These are phyloP conservation scores for Uria aalge DNA, from an alignment of 2,113 vertebrate species.

Conservation along the genomic window DNA sequence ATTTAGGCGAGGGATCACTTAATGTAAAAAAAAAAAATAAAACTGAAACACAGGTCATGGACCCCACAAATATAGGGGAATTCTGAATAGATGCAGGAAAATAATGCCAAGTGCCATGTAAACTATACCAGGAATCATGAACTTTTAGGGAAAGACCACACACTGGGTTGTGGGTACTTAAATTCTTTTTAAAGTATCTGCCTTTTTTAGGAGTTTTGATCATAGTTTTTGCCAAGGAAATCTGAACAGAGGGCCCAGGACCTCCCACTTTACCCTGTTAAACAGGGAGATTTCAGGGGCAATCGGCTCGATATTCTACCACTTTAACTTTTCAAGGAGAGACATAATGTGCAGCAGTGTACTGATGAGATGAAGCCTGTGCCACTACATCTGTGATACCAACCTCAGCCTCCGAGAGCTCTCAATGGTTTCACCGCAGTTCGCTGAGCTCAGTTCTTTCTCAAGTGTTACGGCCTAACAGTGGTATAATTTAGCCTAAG, in stretches of 20 bases:
- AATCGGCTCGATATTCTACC: not conserved
- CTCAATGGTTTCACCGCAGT: not conserved
- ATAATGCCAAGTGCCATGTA: not conserved
- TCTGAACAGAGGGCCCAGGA: not conserved
- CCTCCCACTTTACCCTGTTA: not conserved
- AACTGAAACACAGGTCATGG: not conserved
- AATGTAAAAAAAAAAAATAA: not conserved
- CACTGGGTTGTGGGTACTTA: not conserved
- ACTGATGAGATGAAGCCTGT: not conserved
- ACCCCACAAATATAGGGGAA: not conserved
- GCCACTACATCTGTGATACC: not conserved
- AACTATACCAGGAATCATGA: not conserved
- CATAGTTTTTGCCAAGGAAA: not conserved
- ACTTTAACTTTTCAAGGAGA: not conserved
- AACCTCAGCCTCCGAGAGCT: not conserved
- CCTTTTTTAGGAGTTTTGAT: not conserved
- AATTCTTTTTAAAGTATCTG: not conserved
- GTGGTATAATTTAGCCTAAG: not conserved
- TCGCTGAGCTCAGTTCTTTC: not conserved
- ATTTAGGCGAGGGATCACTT: not conserved
- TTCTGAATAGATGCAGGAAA: not conserved
- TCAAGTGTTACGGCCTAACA: not conserved
- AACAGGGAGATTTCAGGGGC: not conserved
- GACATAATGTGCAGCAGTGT: not conserved
- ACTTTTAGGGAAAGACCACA: not conserved